phyloP scores from a whole-genome alignment of 2,888 invertebrate species.

The Frankliniella intonsa region DNA sequence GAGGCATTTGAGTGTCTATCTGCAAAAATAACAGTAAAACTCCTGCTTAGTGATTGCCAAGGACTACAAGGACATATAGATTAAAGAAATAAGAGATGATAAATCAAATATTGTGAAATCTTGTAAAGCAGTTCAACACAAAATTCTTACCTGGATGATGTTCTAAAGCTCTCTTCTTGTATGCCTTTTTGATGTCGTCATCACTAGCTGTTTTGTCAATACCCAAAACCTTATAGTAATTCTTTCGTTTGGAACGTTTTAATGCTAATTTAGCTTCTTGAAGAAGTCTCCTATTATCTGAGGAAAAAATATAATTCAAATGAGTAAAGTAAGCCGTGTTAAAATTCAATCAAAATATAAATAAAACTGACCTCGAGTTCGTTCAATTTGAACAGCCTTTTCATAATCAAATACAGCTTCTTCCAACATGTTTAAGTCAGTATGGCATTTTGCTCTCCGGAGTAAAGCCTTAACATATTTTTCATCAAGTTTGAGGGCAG shows the following conservation, averaged over 20 bases:
- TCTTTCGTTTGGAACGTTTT: conserved; percentile 89
- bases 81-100: background rate
- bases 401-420: conserved; percentile 91
- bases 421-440: conserved; percentile 75
- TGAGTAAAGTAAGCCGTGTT: background rate
- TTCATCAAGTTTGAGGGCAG: conserved; percentile 77
- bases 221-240: conserved; percentile 93
- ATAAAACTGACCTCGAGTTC: conserved; percentile 52
- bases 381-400: conserved; percentile 74
- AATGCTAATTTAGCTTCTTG: conserved; percentile 84
- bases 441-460: conserved; percentile 81
- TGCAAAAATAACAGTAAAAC: conserved; percentile 40
- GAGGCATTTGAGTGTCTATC: conserved; percentile 88
- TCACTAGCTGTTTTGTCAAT: conserved; percentile 75
- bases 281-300: conserved; percentile 71
- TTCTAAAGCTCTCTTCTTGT: conserved; percentile 81
- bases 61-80: background rate
- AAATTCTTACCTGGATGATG: conserved; percentile 71
- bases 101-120: background rate
- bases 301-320: conserved; percentile 21
- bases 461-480: conserved; percentile 82
- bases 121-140: background rate
- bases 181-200: conserved; percentile 93
- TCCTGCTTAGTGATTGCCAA: background rate
- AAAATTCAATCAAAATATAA: background rate